These are phyloP conservation scores for Drusus annulatus DNA, from an alignment of 1,140 invertebrate species.

Conservation along the genomic window DNA sequence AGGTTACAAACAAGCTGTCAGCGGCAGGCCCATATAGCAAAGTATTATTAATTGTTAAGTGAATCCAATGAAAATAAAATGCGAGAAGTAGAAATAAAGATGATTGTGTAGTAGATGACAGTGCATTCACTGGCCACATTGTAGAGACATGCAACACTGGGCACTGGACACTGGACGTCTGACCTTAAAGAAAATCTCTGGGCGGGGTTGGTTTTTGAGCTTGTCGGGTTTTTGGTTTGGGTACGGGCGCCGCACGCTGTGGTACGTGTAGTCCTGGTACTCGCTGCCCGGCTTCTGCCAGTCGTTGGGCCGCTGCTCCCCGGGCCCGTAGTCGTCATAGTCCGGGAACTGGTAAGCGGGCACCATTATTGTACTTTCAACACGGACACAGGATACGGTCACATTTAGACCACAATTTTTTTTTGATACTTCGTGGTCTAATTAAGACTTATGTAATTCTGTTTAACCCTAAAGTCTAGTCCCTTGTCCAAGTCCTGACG, in stretches of 20 bases:
- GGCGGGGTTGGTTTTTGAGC: slow-evolving; percentile 52
- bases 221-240: slow-evolving; percentile 56
- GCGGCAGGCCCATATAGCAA: too few relatives aligned
- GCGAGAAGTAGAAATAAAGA: neutral
- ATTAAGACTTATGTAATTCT: too few relatives aligned
- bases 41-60: neutral
- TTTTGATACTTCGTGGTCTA: too few relatives aligned
- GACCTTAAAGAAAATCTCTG: slow-evolving; percentile 57
- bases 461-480: too few relatives aligned
- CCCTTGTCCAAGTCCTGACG: too few relatives aligned
- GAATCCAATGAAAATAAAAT: neutral
- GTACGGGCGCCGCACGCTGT: slow-evolving; percentile 49
- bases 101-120: neutral
- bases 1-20: too few relatives aligned
- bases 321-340: slow-evolving; percentile 50
- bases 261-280: slow-evolving; percentile 49
- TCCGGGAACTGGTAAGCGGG: slow-evolving; percentile 47
- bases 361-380: neutral
- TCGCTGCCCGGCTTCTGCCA: slow-evolving; percentile 48
- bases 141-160: neutral
- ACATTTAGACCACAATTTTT: too few relatives aligned
- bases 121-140: slow-evolving; percentile 1
- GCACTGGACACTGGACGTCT: slow-evolving; percentile 32
- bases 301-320: slow-evolving; percentile 53
- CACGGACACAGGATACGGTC: too few relatives aligned